Percentiles rank a stretch among this genome's conserved stretches.
Evolutionary conservation across 2,888 invertebrate genomes (phyloP).

Genomic region (Xanthorhoe designata): DNA sequence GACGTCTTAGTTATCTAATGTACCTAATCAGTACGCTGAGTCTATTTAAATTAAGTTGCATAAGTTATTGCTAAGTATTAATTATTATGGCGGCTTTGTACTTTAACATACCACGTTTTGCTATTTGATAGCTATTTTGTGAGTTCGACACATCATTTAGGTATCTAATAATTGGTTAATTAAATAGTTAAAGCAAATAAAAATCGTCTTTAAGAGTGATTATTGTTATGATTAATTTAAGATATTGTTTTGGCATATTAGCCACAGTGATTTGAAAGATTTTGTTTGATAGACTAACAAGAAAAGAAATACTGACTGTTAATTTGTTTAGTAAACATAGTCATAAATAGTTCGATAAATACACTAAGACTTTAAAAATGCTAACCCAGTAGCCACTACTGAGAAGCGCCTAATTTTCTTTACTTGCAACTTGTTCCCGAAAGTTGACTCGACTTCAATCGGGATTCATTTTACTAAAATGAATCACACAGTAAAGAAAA

Average conservation of each 20-base stretch:
- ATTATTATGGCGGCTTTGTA: not conserved
- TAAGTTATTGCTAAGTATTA: slow-evolving; percentile 1
- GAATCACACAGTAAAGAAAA: too few species aligned
- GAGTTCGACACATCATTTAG: slow-evolving; percentile 25
- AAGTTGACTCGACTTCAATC: too few species aligned
- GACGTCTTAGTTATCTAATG: slow-evolving; percentile 43
- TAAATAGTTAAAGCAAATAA: not conserved
- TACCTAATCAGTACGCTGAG: slow-evolving; percentile 6
- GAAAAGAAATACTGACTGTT: too few species aligned
- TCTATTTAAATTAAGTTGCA: slow-evolving; percentile 1
- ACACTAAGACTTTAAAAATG: too few species aligned
- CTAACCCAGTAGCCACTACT: too few species aligned
- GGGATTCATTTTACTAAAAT: too few species aligned
- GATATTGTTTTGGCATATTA: not conserved
- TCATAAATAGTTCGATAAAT: too few species aligned
- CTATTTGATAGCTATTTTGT: slow-evolving; percentile 29
- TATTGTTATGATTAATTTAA: not conserved
- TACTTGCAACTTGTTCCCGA: too few species aligned
- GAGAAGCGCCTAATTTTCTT: too few species aligned
- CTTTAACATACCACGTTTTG: slow-evolving; percentile 14
- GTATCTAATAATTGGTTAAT: not conserved
- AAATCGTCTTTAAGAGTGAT: slow-evolving; percentile 5
- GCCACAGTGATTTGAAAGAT: not conserved
- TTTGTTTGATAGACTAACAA: not conserved
- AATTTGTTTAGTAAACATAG: too few species aligned